A percentile compares a stretch with the other conserved stretches of the same genome.
Conservation (phyloP, 2,888 invertebrate species). For the Xestobium rufovillosum region DNA sequence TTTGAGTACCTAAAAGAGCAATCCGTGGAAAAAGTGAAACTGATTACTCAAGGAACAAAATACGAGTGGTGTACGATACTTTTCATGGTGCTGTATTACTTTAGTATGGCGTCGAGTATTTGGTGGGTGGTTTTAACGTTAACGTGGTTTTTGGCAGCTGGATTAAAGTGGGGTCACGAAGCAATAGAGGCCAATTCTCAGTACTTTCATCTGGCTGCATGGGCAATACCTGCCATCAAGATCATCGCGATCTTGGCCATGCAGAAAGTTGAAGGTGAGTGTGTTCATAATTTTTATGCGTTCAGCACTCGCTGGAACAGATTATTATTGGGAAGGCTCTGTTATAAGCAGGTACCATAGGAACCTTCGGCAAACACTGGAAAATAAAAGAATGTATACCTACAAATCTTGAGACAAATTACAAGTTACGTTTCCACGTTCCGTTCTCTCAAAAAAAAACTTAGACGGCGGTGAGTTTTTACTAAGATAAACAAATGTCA, state of each 20-base stretch:
- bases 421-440: too few relatives aligned
- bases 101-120: slow-evolving; percentile 92
- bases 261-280: slow-evolving; percentile 90
- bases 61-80: slow-evolving; percentile 83
- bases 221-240: slow-evolving; percentile 94
- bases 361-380: too few relatives aligned
- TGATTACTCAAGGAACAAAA: slow-evolving; percentile 82
- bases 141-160: slow-evolving; percentile 95
- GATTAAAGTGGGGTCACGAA: slow-evolving; percentile 96
- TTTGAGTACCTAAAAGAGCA: slow-evolving; percentile 67
- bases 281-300: too few relatives aligned
- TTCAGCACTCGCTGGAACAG: too few relatives aligned
- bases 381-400: too few relatives aligned
- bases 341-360: too few relatives aligned
- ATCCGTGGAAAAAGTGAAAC: slow-evolving; percentile 67
- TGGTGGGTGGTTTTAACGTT: slow-evolving; percentile 97
- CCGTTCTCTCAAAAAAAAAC: too few relatives aligned
- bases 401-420: too few relatives aligned
- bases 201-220: slow-evolving; percentile 95
- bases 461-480: too few relatives aligned
- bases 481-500: too few relatives aligned
- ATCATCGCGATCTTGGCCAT: slow-evolving; percentile 92
- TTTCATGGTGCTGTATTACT: slow-evolving; percentile 94
- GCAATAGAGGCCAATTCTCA: slow-evolving; percentile 96
- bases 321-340: too few relatives aligned